Evolutionary conservation across 2,797 vertebrate species (phyloP).

Genomic region (Lepilemur septentrionalis): DNA sequence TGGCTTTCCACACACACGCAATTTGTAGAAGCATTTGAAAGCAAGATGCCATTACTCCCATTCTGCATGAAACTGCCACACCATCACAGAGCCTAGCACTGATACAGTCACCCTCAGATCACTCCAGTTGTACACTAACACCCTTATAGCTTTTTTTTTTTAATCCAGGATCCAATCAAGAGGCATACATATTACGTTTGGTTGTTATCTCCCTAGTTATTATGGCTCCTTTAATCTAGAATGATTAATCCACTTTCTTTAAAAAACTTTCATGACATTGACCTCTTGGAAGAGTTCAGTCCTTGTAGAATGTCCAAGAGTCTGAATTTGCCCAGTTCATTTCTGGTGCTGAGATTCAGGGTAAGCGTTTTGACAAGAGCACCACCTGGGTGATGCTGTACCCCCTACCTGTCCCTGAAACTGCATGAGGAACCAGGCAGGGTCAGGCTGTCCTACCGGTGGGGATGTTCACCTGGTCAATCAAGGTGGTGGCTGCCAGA

Average conservation of each 20-base stretch:
- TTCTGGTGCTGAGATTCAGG: neutral
- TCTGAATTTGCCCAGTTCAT: neutral
- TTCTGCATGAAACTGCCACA: neutral
- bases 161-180: neutral
- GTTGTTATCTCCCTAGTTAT: neutral
- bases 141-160: neutral
- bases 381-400: neutral
- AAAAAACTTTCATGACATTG: neutral
- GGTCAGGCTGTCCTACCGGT: neutral
- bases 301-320: neutral
- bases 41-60: neutral
- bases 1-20: neutral
- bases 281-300: neutral
- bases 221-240: neutral
- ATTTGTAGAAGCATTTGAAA: neutral
- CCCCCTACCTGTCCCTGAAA: neutral
- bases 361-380: neutral
- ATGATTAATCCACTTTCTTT: neutral
- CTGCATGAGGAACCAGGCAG: neutral
- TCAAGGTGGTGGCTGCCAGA: neutral
- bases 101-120: neutral
- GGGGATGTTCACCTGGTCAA: neutral
- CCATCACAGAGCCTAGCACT: neutral
- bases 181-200: neutral
- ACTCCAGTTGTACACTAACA: neutral